Evolutionary conservation across 2,113 vertebrate genomes (phyloP), one percentile per base, ranked within the genome.

Genomic region (Climacteris rufus): DNA sequence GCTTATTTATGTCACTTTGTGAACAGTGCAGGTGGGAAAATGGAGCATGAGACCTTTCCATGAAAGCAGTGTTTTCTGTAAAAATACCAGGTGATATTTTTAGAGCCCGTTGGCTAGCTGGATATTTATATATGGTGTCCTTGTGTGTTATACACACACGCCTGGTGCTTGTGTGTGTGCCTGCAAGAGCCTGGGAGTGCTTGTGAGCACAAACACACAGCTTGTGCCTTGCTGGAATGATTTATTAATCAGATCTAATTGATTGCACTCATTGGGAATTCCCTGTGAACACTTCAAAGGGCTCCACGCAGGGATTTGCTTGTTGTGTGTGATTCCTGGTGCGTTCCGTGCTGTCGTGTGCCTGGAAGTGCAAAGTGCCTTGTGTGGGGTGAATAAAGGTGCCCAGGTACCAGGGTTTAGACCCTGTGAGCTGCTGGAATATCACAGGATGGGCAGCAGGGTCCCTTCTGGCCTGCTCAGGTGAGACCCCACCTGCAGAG

Each of bases 231-330:
- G 60, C 89, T 81, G 44, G 42, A 33, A 8, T 75, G 93, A 57
- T 82, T 96, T 87, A 85, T 96, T 89, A 45, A 91, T 84, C 83
- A 85, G 74, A 25, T 76, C 40, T 83, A 87, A 49, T 15, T 84
- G 37, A 7, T 91, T 72, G 91, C 65, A 37, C 93, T 94, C 93
- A 4, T 40, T 92, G 96, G 93, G 93, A 93, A 87, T 96, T 96
- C 91, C 76, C 89, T 96, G 47, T 70, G 96, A 93, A 15, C 80
- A 59, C 72, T 87, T 92, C 89, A 71, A 69, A 85, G 91, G 21
- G 11, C 45, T 94, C 49, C 7, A 10, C 13, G 83, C 75, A 30
- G 86, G 44, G 94, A 35, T 66, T 88, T 70, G 40, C 33, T 84
- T 56, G 83, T 56, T 44, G 6, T 13, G 0, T 59, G 83, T 15